These are phyloP conservation scores for Eulemur mongoz DNA, from an alignment of 2,797 vertebrate genomes.

Conservation along the genomic window DNA sequence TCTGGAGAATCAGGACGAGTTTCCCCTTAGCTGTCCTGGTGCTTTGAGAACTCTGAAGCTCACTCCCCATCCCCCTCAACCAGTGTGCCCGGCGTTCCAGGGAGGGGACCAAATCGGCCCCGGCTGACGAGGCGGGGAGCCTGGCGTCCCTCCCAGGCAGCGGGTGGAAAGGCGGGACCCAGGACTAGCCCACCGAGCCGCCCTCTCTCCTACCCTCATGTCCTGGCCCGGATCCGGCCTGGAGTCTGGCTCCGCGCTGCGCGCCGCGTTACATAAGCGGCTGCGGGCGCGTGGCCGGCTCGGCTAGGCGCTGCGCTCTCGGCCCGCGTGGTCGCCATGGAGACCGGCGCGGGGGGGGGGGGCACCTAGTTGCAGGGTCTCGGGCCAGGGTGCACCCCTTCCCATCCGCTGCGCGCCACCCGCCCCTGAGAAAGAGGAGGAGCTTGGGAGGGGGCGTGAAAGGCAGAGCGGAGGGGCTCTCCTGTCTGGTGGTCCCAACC, in stretches of 20 bases:
- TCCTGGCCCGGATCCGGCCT: conserved; percentile 37
- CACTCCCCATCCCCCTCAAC: background rate
- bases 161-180: conserved; percentile 36
- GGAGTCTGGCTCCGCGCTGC: conserved; percentile 69
- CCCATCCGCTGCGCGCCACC: background rate
- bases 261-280: conserved; percentile 79
- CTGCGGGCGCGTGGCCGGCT: conserved; percentile 77
- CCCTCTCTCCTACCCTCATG: conserved; percentile 56
- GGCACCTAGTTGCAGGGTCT: conserved; percentile 46
- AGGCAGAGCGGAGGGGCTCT: background rate
- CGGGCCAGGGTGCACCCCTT: background rate
- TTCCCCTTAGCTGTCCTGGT: background rate
- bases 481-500: background rate
- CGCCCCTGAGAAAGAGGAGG: background rate
- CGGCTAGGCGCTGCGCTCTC: conserved; percentile 59
- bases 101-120: background rate
- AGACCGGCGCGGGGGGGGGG: conserved; percentile 45
- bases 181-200: background rate
- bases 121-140: background rate
- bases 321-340: conserved; percentile 75
- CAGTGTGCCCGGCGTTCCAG: background rate
- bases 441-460: background rate
- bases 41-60: conserved; percentile 50
- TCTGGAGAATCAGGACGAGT: conserved; percentile 45
- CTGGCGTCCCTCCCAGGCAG: conserved; percentile 30